Evolutionary conservation across 2,113 vertebrate species (phyloP).

Genomic region (Megalops atlanticus): DNA sequence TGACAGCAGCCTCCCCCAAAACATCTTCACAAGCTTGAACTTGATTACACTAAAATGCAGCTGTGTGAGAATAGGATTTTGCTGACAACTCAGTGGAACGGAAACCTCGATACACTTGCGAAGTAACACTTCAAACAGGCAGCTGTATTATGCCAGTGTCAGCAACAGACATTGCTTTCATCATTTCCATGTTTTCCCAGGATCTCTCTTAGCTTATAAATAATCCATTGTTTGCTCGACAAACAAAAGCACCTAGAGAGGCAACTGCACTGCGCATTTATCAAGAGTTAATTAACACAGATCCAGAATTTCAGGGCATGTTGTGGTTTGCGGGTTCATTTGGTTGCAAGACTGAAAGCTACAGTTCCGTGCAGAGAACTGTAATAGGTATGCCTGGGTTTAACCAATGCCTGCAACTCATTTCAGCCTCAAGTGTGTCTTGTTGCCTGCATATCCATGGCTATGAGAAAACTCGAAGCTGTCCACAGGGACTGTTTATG

Average conservation of each 20-base stretch:
- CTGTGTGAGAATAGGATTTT: neutral
- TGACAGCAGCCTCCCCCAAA: too few relatives aligned
- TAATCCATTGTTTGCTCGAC: too few relatives aligned
- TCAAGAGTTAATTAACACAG: too few relatives aligned
- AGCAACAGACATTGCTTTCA: neutral
- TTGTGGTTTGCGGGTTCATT: neutral
- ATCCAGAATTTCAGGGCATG: neutral
- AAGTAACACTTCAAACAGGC: neutral
- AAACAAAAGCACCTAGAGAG: too few relatives aligned
- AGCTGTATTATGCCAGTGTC: neutral
- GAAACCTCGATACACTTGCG: neutral
- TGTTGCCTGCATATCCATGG: too few relatives aligned
- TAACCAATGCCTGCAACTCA: neutral
- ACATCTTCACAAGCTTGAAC: neutral
- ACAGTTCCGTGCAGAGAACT: neutral
- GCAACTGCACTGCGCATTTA: too few relatives aligned
- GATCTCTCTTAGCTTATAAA: neutral
- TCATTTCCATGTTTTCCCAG: neutral
- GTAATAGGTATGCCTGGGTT: too few relatives aligned
- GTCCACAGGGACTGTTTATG: too few relatives aligned
- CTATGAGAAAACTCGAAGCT: too few relatives aligned
- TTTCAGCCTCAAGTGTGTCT: neutral
- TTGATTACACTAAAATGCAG: neutral
- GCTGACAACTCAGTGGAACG: neutral
- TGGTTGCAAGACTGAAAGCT: neutral